These are phyloP conservation scores for Phalacrocorax carbo DNA, from an alignment of 2,113 vertebrate genomes.

Conservation along the genomic window DNA sequence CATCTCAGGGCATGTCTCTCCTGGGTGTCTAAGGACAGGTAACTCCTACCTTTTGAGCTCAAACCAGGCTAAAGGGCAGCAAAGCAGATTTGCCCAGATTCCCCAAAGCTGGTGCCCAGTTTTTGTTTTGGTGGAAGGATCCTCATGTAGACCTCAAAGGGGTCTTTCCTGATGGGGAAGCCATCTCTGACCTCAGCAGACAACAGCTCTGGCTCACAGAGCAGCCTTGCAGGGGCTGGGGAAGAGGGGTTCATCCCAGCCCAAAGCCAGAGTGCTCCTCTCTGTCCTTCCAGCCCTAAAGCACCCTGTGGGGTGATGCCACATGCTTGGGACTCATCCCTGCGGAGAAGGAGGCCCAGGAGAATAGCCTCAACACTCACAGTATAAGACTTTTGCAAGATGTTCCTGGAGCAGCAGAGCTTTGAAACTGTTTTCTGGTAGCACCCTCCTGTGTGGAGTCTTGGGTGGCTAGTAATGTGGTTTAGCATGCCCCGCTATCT, in stretches of 20 bases:
- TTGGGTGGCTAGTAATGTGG: accelerated
- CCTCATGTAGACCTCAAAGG: neutral
- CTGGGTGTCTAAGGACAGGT: neutral
- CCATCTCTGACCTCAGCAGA: neutral
- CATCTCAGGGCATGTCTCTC: neutral
- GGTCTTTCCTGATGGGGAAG: neutral
- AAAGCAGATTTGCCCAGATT: neutral
- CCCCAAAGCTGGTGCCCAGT: neutral
- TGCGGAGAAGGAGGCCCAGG: neutral
- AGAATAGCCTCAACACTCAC: neutral
- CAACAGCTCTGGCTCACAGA: neutral
- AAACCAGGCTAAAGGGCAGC: neutral
- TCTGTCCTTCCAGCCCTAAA: neutral
- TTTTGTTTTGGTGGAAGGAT: neutral
- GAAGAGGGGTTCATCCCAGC: neutral
- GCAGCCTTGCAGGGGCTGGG: neutral
- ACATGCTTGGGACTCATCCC: neutral
- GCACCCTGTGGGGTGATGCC: neutral
- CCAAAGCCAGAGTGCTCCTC: neutral
- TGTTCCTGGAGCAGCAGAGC: neutral
- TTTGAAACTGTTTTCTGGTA: neutral
- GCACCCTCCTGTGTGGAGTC: neutral
- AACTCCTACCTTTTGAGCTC: neutral
- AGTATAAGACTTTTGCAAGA: neutral
- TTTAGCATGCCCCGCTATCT: neutral